Evolutionary conservation across 2,888 invertebrate species (phyloP).

Genomic region (Drosophila lacicola): DNA sequence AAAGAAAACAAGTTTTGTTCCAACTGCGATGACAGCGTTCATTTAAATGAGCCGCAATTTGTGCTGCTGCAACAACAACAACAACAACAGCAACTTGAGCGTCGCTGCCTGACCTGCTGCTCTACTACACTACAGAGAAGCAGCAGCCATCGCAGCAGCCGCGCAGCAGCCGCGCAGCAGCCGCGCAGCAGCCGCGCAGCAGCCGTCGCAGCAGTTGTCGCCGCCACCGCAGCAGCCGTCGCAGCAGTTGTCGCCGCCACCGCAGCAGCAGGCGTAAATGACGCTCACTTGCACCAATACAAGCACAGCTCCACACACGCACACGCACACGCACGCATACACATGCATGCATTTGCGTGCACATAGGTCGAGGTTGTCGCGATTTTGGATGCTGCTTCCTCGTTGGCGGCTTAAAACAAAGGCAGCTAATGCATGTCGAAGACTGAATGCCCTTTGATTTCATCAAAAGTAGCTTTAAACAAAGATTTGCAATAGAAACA

Average conservation of each 20-base stretch:
- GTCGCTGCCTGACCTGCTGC: constrained; percentile 54
- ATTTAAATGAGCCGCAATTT: constrained; percentile 43
- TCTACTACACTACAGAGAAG: constrained; percentile 55
- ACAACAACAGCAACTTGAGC: constrained; percentile 14
- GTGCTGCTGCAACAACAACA: not conserved
- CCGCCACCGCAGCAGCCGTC: not conserved
- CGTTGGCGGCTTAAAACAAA: constrained; percentile 27
- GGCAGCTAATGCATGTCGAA: too few species aligned
- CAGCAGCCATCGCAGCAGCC: constrained; percentile 5
- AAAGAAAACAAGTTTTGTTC: constrained; percentile 39
- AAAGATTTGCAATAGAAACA: too few species aligned
- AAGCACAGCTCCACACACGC: constrained; percentile 3
- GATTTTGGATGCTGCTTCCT: constrained; percentile 55
- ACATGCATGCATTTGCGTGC: constrained; percentile 4
- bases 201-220: not conserved
- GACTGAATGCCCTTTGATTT: too few species aligned
- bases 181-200: constrained; percentile 13
- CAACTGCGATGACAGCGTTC: constrained; percentile 38
- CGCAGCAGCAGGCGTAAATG: constrained; percentile 4
- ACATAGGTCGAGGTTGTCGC: constrained; percentile 64
- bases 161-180: not conserved
- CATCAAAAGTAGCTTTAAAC: too few species aligned
- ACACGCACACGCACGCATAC: not conserved
- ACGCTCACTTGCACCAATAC: constrained; percentile 35
- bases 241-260: constrained; percentile 3